Base-by-base conservation (phyloP, 2,113 vertebrate genomes). In the Apodemus speciosus region DNA sequence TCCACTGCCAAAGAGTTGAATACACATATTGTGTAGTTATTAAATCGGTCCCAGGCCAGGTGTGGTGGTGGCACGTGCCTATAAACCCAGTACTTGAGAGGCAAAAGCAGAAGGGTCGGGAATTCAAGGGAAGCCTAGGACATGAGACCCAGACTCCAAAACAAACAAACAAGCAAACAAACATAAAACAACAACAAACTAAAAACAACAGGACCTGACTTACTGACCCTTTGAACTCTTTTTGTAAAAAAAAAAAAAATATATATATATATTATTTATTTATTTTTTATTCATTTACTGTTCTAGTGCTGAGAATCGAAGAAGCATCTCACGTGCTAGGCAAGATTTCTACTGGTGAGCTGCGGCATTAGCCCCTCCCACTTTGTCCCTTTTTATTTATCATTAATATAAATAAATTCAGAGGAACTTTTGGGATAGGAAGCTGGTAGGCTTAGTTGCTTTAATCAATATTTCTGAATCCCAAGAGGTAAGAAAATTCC, bases 401-500 rank as follows among this genome's bases (percentile, higher is more conserved):
- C 27, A 53, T 15, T 83, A 51, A 75, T 88, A 71, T 58, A 46
- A 92, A 43, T 92, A 92, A 58, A 95, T 75, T 89, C 68, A 88
- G 40, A 56, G 38, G 46, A 85, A 83, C 71, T 77, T 58, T 25
- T 84, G 11, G 21, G 66, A 76, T 2, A 46, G 35, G 76, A 79
- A 62, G 4, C 56, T 62, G 6, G n/a, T 53, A 84, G 25, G 6
- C 46, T 96, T 96, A 49, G 14, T 38, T 81, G 58, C n/a, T 88
- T 94, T 87, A 90, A 11, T 23, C 90, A 89, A 30, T 5, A 79
- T 93, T 80, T 62, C 76, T 93, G 66, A 88, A 20, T 88, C 3
- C 40, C 43, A 5, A 91, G 51, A 88, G 46, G 71, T 86, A 27
- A 89, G 62, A 90, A 93, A 86, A 90, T 95, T 91, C 49, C 91